Evolutionary conservation across 2,888 invertebrate species (phyloP).

Genomic region (Spilosoma lubricipeda): DNA sequence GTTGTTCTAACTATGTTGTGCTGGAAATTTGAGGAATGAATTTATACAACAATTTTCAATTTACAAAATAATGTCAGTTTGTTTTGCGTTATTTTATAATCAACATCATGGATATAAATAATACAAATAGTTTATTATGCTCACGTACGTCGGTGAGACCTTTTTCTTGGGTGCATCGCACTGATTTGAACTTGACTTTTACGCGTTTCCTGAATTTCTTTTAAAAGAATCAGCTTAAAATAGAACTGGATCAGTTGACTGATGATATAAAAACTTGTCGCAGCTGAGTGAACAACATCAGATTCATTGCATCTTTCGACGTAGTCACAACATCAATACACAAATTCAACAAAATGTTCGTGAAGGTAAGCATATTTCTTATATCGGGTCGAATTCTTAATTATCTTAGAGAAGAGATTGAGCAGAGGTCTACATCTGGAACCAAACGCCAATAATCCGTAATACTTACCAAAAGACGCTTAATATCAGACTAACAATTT

Average conservation of each 20-base stretch:
- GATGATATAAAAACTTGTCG: slow-evolving; percentile 66
- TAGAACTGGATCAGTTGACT: slow-evolving; percentile 67
- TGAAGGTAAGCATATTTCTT: slow-evolving; percentile 68
- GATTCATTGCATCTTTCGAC: slow-evolving; percentile 63
- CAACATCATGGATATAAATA: slow-evolving; percentile 9
- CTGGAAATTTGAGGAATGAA: background rate
- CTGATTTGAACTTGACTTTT: slow-evolving; percentile 79
- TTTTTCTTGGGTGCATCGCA: slow-evolving; percentile 67
- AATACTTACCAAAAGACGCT: background rate
- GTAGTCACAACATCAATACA: slow-evolving; percentile 68
- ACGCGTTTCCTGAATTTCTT: slow-evolving; percentile 79
- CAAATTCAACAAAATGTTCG: slow-evolving; percentile 69
- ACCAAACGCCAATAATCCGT: background rate
- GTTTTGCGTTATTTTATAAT: slow-evolving; percentile 5
- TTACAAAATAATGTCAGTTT: too few relatives aligned
- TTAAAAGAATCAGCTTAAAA: slow-evolving; percentile 59
- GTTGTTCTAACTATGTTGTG: too few relatives aligned
- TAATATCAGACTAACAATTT: background rate
- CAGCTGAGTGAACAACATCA: slow-evolving; percentile 59
- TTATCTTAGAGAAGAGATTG: background rate
- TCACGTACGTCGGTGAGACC: slow-evolving; percentile 47
- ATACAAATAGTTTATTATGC: slow-evolving; percentile 48
- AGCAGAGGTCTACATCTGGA: background rate
- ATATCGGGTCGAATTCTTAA: background rate
- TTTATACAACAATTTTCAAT: too few relatives aligned